Percentiles rank a stretch among this genome's conserved stretches.
phyloP scores from a whole-genome alignment of 2,797 vertebrate genomes.

The Cacajao melanocephalus region DNA sequence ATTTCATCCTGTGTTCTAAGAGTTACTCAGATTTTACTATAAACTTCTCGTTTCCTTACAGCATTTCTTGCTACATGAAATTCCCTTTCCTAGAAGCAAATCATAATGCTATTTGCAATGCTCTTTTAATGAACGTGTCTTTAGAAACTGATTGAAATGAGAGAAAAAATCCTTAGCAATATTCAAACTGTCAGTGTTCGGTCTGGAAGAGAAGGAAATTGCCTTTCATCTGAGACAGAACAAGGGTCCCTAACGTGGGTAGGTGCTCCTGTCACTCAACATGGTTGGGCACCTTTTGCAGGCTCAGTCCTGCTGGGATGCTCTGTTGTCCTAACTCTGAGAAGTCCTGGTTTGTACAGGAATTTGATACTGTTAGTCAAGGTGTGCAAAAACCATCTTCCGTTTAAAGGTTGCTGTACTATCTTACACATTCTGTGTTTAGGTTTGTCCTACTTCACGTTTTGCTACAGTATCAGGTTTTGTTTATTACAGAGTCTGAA shows the following conservation, averaged over 20 bases:
- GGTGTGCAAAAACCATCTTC: neutral
- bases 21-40: neutral
- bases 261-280: neutral
- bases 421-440: neutral
- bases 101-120: neutral
- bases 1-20: neutral
- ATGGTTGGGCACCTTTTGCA: no score
- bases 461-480: neutral
- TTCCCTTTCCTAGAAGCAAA: neutral
- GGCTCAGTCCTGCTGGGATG: fast-evolving
- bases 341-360: neutral
- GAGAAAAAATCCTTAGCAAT: neutral
- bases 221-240: neutral
- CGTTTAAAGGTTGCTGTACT: neutral
- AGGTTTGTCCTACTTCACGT: neutral
- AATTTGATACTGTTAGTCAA: neutral
- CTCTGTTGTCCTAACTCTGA: neutral
- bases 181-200: neutral
- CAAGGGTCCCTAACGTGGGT: fast-evolving
- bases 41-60: neutral
- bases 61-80: neutral
- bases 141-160: neutral
- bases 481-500: neutral
- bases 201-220: neutral
- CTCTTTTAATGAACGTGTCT: neutral